These are phyloP conservation scores for Lophura nycthemera DNA, from an alignment of 2,113 vertebrate genomes.

Conservation along the genomic window DNA sequence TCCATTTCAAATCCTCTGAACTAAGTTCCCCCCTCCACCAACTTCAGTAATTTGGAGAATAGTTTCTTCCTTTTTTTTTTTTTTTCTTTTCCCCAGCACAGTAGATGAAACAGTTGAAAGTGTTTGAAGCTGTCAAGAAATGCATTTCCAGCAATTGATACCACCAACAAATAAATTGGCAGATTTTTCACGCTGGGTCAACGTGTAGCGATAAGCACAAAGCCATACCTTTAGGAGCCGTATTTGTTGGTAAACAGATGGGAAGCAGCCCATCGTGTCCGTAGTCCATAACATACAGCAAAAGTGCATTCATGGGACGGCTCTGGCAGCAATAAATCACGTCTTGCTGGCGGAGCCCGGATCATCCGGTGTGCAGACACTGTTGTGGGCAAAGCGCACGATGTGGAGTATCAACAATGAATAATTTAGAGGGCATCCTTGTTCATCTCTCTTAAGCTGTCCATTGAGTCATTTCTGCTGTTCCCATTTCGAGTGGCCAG, in stretches of 20 bases:
- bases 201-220: slow-evolving; percentile 45
- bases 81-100: background rate
- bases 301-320: background rate
- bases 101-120: slow-evolving; percentile 57
- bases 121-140: slow-evolving; percentile 62
- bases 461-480: slow-evolving; percentile 61
- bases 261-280: slow-evolving; percentile 30
- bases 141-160: slow-evolving; percentile 54
- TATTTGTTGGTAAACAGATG: slow-evolving; percentile 65
- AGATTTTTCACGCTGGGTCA: slow-evolving; percentile 68
- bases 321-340: background rate
- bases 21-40: background rate
- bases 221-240: slow-evolving; percentile 49
- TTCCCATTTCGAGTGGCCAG: slow-evolving; percentile 15
- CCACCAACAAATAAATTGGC: slow-evolving; percentile 65
- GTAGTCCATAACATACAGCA: background rate
- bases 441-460: slow-evolving; percentile 2
- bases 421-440: slow-evolving; percentile 42
- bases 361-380: background rate
- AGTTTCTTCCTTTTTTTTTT: background rate
- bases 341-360: background rate
- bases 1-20: slow-evolving; percentile 17
- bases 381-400: slow-evolving; percentile 15
- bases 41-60: slow-evolving; percentile 25
- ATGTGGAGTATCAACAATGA: background rate